These are phyloP conservation scores for Caenorhabditis sp. DNA, from an alignment of 2,888 invertebrate genomes.

Conservation along the genomic window DNA sequence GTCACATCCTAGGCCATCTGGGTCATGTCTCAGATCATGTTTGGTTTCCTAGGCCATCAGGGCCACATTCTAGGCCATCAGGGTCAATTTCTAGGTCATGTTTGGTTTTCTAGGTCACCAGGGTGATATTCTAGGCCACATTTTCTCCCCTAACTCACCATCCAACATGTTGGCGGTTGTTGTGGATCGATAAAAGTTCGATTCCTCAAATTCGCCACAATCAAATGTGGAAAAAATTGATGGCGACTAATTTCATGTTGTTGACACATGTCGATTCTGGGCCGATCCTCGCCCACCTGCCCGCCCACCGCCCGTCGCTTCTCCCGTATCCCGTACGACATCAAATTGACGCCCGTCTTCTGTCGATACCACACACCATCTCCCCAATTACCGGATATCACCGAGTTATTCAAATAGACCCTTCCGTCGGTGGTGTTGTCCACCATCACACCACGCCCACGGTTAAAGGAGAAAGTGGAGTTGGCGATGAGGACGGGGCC, in stretches of 20 bases:
- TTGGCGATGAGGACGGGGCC: constrained; percentile 84
- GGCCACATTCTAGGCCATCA: too few species aligned
- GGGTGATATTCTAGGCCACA: too few species aligned
- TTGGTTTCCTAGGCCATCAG: too few species aligned
- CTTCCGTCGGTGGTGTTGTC: constrained; percentile 77
- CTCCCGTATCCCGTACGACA: constrained; percentile 45
- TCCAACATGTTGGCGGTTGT: constrained; percentile 62
- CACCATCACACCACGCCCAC: constrained; percentile 74
- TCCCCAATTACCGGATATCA: constrained; percentile 84
- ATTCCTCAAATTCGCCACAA: constrained; percentile 58
- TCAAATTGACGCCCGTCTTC: constrained; percentile 37
- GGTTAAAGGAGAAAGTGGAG: constrained; percentile 84
- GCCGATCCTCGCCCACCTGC: constrained; percentile 58
- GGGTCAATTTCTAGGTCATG: too few species aligned
- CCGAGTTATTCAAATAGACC: constrained; percentile 81
- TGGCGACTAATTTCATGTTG: constrained; percentile 48
- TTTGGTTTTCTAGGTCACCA: too few species aligned
- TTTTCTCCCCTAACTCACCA: too few species aligned
- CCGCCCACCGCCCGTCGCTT: constrained; percentile 21
- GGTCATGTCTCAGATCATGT: too few species aligned
- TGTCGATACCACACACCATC: constrained; percentile 84
- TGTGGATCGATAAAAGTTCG: constrained; percentile 62
- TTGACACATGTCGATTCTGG: constrained; percentile 64
- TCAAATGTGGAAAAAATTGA: constrained; percentile 67
- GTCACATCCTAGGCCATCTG: too few species aligned